Conservation (phyloP, 2,113 vertebrate genomes). For the Anoplopoma fimbria region DNA sequence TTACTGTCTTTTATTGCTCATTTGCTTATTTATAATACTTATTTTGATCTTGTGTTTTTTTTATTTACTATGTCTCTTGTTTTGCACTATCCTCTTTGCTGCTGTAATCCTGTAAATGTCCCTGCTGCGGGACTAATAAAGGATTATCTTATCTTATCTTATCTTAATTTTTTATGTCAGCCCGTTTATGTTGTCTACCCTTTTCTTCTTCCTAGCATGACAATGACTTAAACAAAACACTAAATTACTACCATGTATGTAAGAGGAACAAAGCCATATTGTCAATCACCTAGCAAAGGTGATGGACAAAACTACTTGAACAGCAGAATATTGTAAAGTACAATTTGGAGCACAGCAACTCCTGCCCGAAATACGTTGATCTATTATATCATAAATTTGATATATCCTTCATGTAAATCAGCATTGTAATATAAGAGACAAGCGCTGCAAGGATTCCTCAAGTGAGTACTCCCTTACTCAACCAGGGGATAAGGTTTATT, state of each 20-base stretch:
- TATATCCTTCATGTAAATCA: neutral
- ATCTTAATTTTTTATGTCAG: too few relatives aligned
- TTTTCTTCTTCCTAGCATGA: neutral
- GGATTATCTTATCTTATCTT: too few relatives aligned
- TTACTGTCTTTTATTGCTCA: too few relatives aligned
- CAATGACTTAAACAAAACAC: constrained; percentile 5
- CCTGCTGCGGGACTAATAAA: too few relatives aligned
- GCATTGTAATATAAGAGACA: neutral
- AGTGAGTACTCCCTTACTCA: neutral
- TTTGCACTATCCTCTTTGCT: too few relatives aligned
- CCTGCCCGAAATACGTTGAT: neutral
- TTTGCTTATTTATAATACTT: too few relatives aligned
- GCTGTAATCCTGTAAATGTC: too few relatives aligned
- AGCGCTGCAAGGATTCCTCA: neutral
- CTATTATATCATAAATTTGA: neutral
- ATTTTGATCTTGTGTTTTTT: too few relatives aligned
- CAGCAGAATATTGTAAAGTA: constrained; percentile 18
- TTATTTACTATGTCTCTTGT: too few relatives aligned
- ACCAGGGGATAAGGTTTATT: constrained; percentile 14
- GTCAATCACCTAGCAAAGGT: neutral
- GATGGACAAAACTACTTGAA: constrained; percentile 10
- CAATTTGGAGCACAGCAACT: constrained; percentile 5
- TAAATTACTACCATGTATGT: neutral
- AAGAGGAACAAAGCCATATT: neutral
- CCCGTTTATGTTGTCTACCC: neutral